Base-by-base conservation (phyloP, 2,113 vertebrate species). In the Nothobranchius furzeri region DNA sequence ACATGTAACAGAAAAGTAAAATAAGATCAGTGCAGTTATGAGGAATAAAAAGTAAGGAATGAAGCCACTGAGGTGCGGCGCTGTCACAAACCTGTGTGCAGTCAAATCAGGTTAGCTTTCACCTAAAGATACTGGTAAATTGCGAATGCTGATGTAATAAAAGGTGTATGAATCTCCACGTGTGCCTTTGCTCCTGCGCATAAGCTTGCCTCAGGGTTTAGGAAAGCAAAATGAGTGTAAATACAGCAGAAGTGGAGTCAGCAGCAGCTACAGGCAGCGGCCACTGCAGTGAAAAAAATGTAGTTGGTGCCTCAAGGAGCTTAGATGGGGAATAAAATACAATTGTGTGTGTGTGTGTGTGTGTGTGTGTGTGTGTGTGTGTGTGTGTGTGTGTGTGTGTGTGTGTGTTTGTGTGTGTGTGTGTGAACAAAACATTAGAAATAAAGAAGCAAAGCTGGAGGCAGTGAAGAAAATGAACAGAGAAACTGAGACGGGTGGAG, bases 251-350 rank as follows among this genome's bases (percentile, higher is more conserved):
- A 69, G 73, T 13, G 66, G 70, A 87, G 68, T 71, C 73, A 68
- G 82, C 64, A 20, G 73, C 61, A 75, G 58, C 17, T 60, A 70
- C 54, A 40, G 45, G 65, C 76, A 64, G 69, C 71, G 69, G 63
- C 78, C 4, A 63, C 24, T 6, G 42, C 64, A 68, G 13, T 53
- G 42, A 65, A 60, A 57, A 66, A 63, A 64, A 79, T 73, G 76
- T 72, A 66, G 55, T 76, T 35, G 54, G 66, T 25, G 71, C 68
- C 54, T 69, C 70, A 78, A 88, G 79, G 64, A 81, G 83, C 76
- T 88, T 80, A 70, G 60, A 50, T 59, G 25, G 47, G 50, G 40
- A 52, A 3, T 15, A 61, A 55, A 37, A 70, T 70, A 59, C 35
- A 35, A 53, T 35, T 50, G 50, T 40, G 55, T 10, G 43, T 3